Conservation (phyloP, 2,888 invertebrate species). For the Pristionchus exspectatus region DNA sequence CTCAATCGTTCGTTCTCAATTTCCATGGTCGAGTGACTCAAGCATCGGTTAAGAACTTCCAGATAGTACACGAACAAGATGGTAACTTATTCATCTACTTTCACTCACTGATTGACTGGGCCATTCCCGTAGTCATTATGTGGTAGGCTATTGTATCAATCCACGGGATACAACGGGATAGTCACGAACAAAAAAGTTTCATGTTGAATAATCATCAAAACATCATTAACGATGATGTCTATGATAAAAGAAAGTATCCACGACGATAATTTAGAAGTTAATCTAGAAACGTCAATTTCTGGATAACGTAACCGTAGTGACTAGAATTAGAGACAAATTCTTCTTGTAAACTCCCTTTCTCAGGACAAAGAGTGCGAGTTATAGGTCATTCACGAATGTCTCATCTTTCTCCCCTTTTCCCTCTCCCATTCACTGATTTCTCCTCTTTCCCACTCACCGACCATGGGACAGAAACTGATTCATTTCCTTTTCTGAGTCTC, state of each 20-base stretch:
- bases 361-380: neutral
- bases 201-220: too few species aligned
- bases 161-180: too few species aligned
- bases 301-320: too few species aligned
- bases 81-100: slow-evolving; percentile 81
- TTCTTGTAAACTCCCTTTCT: neutral
- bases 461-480: slow-evolving; percentile 42
- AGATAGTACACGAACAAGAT: slow-evolving; percentile 97
- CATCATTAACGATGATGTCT: too few species aligned
- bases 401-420: neutral
- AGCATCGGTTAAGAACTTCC: slow-evolving; percentile 99
- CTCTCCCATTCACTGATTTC: slow-evolving; percentile 2
- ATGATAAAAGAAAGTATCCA: too few species aligned
- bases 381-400: slow-evolving; percentile 27
- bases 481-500: slow-evolving; percentile 11
- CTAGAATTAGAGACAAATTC: neutral
- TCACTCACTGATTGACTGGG: too few species aligned
- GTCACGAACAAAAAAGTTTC: too few species aligned
- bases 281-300: too few species aligned
- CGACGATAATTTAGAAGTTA: too few species aligned
- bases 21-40: slow-evolving; percentile 99
- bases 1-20: slow-evolving; percentile 98
- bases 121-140: too few species aligned
- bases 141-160: too few species aligned
- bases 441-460: slow-evolving; percentile 31